Evolutionary conservation across 2,113 vertebrate species (phyloP).

Genomic region (Malaclemys terrapin): DNA sequence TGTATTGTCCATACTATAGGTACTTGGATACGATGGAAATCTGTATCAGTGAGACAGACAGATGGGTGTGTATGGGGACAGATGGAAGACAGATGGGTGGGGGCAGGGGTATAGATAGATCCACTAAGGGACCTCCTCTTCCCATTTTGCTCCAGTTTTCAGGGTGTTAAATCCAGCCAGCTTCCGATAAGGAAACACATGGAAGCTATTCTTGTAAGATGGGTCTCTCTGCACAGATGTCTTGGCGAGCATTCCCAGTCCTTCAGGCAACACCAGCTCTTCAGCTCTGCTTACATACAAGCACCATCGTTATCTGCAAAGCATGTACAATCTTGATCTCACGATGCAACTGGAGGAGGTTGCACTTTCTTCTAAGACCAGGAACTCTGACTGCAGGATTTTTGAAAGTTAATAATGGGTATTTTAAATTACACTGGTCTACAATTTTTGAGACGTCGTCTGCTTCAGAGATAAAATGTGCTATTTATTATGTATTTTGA

Average conservation of each 20-base stretch:
- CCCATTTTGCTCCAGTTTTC: background rate
- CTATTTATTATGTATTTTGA: no score
- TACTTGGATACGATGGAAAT: background rate
- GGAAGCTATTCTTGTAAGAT: background rate
- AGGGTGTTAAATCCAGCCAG: background rate
- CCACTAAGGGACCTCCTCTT: background rate
- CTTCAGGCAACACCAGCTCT: background rate
- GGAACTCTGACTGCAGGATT: background rate
- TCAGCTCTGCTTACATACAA: background rate
- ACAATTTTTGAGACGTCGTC: no score
- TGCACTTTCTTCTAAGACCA: constrained; percentile 29
- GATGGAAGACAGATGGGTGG: background rate
- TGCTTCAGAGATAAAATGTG: no score
- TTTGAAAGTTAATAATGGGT: background rate
- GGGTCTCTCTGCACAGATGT: background rate
- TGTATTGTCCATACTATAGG: background rate
- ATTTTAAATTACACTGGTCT: background rate
- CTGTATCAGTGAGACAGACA: background rate
- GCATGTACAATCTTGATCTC: constrained; percentile 22
- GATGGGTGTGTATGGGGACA: background rate
- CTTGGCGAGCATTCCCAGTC: background rate
- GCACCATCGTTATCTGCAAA: background rate
- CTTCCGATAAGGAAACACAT: background rate
- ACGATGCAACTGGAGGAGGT: background rate
- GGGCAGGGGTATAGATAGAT: background rate